These are phyloP conservation scores for Thera obeliscata DNA, from an alignment of 2,888 invertebrate genomes.

Conservation along the genomic window DNA sequence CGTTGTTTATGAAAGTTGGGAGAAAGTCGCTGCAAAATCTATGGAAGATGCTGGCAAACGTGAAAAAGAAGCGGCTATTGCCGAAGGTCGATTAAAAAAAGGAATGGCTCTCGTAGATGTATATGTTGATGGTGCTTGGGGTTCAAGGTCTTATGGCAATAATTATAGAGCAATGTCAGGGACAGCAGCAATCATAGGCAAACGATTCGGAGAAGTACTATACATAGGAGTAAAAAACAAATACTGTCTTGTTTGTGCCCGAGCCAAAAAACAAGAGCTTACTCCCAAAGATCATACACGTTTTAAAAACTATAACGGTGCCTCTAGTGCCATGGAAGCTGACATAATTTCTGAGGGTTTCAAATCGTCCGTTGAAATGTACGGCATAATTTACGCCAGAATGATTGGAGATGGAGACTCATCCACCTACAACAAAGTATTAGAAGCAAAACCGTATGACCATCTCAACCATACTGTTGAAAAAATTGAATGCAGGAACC, in stretches of 20 bases:
- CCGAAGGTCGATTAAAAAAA: neutral
- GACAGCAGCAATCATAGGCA: neutral
- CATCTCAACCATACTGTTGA: neutral
- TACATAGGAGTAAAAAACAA: neutral
- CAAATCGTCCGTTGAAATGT: neutral
- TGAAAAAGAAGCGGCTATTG: neutral
- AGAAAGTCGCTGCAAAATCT: neutral
- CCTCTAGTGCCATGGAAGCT: neutral
- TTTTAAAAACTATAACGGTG: neutral
- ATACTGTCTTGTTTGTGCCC: neutral
- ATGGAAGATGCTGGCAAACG: neutral
- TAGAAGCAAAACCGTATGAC: neutral
- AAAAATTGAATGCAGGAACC: slow-evolving; percentile 3
- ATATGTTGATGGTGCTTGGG: slow-evolving; percentile 1
- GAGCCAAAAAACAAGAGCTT: neutral
- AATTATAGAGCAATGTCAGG: slow-evolving; percentile 1
- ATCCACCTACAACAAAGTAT: neutral
- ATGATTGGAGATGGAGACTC: neutral
- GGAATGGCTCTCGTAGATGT: neutral
- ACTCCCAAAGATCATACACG: neutral
- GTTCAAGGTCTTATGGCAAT: neutral
- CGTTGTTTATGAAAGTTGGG: neutral
- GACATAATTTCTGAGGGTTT: neutral
- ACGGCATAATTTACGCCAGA: neutral
- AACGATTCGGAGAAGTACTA: neutral